These are phyloP conservation scores for Stenodera caucasica DNA, from an alignment of 2,888 invertebrate species.

Conservation along the genomic window DNA sequence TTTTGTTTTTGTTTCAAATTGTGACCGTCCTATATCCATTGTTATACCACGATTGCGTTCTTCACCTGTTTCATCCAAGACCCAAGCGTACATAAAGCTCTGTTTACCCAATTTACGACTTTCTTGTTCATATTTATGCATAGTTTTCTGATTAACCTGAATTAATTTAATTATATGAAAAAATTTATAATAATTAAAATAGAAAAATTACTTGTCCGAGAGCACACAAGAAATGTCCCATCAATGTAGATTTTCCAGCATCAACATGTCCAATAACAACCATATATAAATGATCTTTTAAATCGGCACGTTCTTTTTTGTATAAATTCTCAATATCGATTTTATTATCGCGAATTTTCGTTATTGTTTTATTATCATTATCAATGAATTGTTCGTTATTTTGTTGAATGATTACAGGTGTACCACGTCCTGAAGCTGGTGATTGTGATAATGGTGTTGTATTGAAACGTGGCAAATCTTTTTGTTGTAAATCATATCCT, in stretches of 20 bases:
- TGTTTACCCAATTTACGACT: conserved; percentile 97
- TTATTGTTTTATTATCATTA: conserved; percentile 33
- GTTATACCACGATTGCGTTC: conserved; percentile 96
- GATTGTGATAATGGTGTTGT: conserved; percentile 70
- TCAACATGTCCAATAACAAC: conserved; percentile 97
- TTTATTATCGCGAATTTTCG: conserved; percentile 59
- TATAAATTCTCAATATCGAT: conserved; percentile 66
- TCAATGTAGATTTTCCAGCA: conserved; percentile 95
- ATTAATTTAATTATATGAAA: conserved; percentile 17
- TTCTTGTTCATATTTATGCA: conserved; percentile 98
- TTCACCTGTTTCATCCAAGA: conserved; percentile 97
- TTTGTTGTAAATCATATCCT: conserved; percentile 61
- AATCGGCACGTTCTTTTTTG: conserved; percentile 72
- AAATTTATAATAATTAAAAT: background rate
- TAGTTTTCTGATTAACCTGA: conserved; percentile 73
- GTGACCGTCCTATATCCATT: conserved; percentile 95
- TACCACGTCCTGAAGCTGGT: conserved; percentile 65
- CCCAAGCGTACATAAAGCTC: conserved; percentile 99
- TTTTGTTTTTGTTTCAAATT: conserved; percentile 87
- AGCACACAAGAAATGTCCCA: conserved; percentile 90
- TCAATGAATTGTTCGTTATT: conserved; percentile 23
- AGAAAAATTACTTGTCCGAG: conserved; percentile 68
- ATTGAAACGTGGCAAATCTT: conserved; percentile 42
- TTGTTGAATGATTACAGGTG: conserved; percentile 49
- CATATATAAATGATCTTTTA: conserved; percentile 86